These are phyloP conservation scores for Peromyscus polionotus DNA, from an alignment of 2,113 vertebrate genomes.

Conservation along the genomic window DNA sequence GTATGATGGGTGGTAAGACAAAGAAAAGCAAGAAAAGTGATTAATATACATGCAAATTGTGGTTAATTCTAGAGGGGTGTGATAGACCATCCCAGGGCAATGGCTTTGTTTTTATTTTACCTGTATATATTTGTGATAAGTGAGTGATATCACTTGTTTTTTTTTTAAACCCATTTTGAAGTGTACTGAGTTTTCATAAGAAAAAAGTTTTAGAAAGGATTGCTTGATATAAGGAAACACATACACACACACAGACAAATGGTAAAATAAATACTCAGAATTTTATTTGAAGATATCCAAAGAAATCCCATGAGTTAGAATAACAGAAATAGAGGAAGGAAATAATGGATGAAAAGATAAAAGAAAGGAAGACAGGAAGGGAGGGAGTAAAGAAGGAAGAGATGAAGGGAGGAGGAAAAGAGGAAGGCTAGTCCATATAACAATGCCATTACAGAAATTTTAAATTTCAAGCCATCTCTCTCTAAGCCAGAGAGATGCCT, in stretches of 20 bases:
- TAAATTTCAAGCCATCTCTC: neutral
- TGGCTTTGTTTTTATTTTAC: neutral
- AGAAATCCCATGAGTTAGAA: neutral
- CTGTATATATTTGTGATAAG: neutral
- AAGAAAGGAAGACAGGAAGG: neutral
- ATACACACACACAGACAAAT: neutral
- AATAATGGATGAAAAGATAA: neutral
- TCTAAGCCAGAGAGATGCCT: neutral
- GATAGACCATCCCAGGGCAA: neutral
- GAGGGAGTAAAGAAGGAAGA: neutral
- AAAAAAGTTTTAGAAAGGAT: conserved; percentile 27
- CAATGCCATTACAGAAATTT: neutral
- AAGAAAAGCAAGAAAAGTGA: neutral
- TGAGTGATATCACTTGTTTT: neutral
- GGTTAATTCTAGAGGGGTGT: neutral
- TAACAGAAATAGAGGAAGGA: neutral
- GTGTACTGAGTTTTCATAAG: neutral
- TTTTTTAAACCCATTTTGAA: neutral
- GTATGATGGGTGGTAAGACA: neutral
- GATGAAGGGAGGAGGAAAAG: neutral
- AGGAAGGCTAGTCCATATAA: neutral
- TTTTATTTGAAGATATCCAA: conserved; percentile 38
- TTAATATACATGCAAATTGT: neutral
- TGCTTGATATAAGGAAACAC: neutral
- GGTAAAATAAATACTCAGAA: conserved; percentile 23